phyloP scores from a whole-genome alignment of 2,888 invertebrate genomes.

The Drosophila leonis region DNA sequence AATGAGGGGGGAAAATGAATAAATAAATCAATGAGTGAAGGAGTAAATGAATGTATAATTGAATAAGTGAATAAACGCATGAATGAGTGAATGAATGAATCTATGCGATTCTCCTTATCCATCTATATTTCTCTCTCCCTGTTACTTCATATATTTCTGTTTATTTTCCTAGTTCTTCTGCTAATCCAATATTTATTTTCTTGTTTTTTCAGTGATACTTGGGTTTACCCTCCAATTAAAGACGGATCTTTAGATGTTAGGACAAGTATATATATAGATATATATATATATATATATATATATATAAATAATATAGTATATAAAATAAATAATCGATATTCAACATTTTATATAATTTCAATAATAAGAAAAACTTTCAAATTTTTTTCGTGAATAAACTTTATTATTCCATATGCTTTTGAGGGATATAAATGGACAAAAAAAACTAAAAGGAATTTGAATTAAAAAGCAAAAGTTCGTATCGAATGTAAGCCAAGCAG shows the following conservation, averaged over 20 bases:
- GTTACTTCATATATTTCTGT: background rate
- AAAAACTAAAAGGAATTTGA: slow-evolving; percentile 27
- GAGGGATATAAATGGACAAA: slow-evolving; percentile 27
- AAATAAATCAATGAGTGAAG: background rate
- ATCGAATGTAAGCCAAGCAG: slow-evolving; percentile 29
- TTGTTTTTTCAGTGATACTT: background rate
- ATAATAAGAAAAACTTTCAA: background rate
- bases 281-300: no score
- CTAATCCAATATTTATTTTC: background rate
- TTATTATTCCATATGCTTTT: slow-evolving; percentile 74
- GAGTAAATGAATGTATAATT: background rate
- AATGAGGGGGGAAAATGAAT: background rate
- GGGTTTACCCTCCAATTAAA: accelerated
- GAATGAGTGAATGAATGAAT: background rate
- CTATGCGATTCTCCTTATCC: background rate
- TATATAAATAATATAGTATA: background rate
- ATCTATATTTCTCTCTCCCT: background rate
- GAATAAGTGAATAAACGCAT: background rate
- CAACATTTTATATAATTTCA: background rate
- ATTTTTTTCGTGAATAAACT: slow-evolving; percentile 62
- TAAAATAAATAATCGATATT: background rate
- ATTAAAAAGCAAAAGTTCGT: slow-evolving; percentile 29
- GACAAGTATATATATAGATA: background rate
- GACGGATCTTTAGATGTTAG: no score
- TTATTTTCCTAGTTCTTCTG: background rate